A percentile compares a stretch with the other conserved stretches of the same genome.
These are phyloP conservation scores for Porites cylindrica DNA, from an alignment of 92 coral and sea anemone species.

Conservation along the genomic window DNA sequence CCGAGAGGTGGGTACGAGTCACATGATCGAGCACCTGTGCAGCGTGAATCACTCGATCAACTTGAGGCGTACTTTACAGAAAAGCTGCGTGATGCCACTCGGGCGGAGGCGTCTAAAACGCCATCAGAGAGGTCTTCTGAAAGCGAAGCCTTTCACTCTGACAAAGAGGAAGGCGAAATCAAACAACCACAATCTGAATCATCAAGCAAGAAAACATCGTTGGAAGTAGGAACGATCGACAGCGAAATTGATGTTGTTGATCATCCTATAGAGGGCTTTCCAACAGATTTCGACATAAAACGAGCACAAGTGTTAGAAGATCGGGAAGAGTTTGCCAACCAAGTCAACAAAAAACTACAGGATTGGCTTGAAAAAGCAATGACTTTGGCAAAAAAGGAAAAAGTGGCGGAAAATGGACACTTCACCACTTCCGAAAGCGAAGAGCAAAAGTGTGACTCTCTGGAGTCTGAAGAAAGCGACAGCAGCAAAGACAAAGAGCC, in stretches of 20 bases:
- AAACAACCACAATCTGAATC: constrained; percentile 34
- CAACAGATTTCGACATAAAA: constrained; percentile 20
- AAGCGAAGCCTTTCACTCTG: constrained; percentile 51
- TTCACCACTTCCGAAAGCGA: constrained; percentile 46
- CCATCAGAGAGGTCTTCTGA: constrained; percentile 59
- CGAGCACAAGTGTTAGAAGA: constrained; percentile 33
- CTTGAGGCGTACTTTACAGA: constrained; percentile 83
- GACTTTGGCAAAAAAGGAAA: constrained; percentile 60
- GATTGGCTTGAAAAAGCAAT: constrained; percentile 69
- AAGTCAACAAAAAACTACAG: constrained; percentile 64
- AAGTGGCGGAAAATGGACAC: not conserved
- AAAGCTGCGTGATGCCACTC: constrained; percentile 73
- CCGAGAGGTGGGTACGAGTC: constrained; percentile 39
- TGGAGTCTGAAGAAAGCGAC: constrained; percentile 40
- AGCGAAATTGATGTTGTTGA: constrained; percentile 44
- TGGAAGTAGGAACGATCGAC: constrained; percentile 36
- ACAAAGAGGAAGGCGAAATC: constrained; percentile 57
- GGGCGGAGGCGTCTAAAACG: constrained; percentile 36
- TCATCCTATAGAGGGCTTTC: constrained; percentile 6
- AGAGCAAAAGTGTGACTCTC: constrained; percentile 26
- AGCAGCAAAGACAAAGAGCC: constrained; percentile 12
- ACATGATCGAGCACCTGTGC: constrained; percentile 28
- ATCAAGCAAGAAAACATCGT: constrained; percentile 51
- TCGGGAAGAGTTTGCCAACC: constrained; percentile 62
- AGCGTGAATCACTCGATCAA: constrained; percentile 73